Conservation (phyloP, 2,113 vertebrate species). For the Gambusia affinis region DNA sequence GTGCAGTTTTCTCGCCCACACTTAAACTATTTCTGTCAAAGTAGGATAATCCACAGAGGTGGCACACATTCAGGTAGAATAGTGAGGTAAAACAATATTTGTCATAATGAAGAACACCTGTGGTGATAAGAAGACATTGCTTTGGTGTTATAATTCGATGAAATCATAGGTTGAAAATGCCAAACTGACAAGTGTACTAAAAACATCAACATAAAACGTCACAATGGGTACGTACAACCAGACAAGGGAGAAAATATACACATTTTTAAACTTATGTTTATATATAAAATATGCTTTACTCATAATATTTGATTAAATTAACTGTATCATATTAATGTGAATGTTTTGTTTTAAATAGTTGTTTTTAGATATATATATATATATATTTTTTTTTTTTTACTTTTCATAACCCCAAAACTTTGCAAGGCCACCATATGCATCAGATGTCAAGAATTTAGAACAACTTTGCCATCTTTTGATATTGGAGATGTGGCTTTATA, state of each 20-base stretch:
- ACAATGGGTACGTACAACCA: not conserved
- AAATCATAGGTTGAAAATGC: not conserved
- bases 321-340: not conserved
- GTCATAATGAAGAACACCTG: not conserved
- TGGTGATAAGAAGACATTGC: not conserved
- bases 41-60: constrained; percentile 17
- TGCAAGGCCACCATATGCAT: not conserved
- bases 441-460: not conserved
- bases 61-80: constrained; percentile 16
- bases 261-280: not conserved
- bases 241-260: not conserved
- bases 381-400: not conserved
- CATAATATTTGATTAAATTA: not conserved
- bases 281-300: not conserved
- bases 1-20: constrained; percentile 16
- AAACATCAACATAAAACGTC: not conserved
- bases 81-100: not conserved
- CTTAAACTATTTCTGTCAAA: constrained; percentile 21
- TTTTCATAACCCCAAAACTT: not conserved
- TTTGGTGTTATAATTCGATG: not conserved
- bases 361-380: not conserved
- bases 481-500: not conserved
- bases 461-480: not conserved
- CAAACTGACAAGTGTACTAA: not conserved
- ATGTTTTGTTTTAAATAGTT: not conserved